Base-by-base conservation (phyloP, 2,113 vertebrate genomes). In the Neodontobutis hainanensis region DNA sequence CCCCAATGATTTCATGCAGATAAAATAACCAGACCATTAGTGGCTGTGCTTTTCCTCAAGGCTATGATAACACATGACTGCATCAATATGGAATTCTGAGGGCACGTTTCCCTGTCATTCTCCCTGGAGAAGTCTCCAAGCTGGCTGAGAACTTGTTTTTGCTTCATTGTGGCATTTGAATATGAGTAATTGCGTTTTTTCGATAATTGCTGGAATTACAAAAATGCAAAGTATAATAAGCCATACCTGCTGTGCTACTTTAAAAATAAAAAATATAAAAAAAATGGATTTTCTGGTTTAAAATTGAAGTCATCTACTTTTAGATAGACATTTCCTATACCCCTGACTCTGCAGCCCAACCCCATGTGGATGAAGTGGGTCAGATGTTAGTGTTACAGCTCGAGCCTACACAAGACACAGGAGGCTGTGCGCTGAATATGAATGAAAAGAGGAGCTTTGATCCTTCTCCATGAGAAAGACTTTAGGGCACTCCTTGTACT, bases 11-110 rank as follows among this genome's bases (percentile, higher is more conserved):
- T 81, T 87, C 81, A 84, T 74, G 81, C 81, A 85, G 87, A 90
- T 90, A 86, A 88, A 89, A 87, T 86, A 90, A 87, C 84, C 88
- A 83, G 85, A 77, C 82, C 83, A 73, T 87, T 88, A 89, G 80
- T 85, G 82, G 86, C 73, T 51, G 14, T 64, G 85, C 84, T 86
- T 89, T 85, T 80, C 81, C 59, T 75, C 73, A 68, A 77, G 80
- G 75, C 85, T 86, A 70, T 83, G 78, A 81, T 85, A 89, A 90
- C 84, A 84, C 81, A 88, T 89, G 83, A 90, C 76, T 67, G 75
- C 78, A 87, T 70, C 52, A 35, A 80, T 71, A 43, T 73, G 85
- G 89, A 91, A 92, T 90, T 88, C 65, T 42, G 73, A 65, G 71
- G 68, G 71, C 75, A 83, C 65, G 70, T 78, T 75, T 57, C 56